Conservation (phyloP, 1,140 invertebrate genomes). For the Drosophila bipectinata region DNA sequence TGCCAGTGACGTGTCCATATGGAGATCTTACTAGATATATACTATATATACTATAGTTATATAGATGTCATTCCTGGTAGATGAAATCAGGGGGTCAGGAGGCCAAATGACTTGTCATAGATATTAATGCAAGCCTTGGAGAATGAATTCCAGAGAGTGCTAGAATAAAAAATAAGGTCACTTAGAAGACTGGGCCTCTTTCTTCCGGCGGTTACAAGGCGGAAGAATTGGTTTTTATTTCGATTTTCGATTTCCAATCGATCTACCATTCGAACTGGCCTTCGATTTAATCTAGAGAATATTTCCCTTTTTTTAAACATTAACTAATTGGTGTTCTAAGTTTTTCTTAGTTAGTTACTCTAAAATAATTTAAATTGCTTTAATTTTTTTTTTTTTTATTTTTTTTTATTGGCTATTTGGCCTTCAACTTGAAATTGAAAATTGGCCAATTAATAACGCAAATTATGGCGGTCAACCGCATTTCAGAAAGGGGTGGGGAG, state of each 20-base stretch:
- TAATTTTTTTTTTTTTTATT: neutral
- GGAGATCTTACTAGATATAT: neutral
- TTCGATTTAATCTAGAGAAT: slow-evolving; percentile 1
- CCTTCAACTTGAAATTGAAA: slow-evolving; percentile 82
- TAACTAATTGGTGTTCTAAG: slow-evolving; percentile 40
- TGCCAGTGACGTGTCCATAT: neutral
- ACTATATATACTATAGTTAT: neutral
- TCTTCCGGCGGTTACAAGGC: neutral
- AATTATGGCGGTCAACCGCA: slow-evolving; percentile 69
- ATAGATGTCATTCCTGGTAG: neutral
- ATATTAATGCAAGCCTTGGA: slow-evolving; percentile 1
- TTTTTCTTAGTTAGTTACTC: slow-evolving; percentile 43
- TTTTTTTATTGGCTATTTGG: slow-evolving; percentile 20
- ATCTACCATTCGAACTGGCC: neutral
- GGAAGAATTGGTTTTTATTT: neutral
- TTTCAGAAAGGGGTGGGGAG: neutral
- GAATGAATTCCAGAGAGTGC: neutral
- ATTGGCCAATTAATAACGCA: slow-evolving; percentile 79
- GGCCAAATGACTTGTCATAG: slow-evolving; percentile 1
- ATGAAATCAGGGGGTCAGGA: slow-evolving; percentile 5
- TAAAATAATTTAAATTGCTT: slow-evolving; percentile 28
- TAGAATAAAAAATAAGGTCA: neutral
- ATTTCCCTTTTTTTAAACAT: neutral
- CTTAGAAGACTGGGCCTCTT: neutral
- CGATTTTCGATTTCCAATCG: neutral